A percentile compares a stretch with the other conserved stretches of the same genome.
Evolutionary conservation across 2,888 invertebrate species (phyloP).

Genomic region (Lepidochrysops patricia): DNA sequence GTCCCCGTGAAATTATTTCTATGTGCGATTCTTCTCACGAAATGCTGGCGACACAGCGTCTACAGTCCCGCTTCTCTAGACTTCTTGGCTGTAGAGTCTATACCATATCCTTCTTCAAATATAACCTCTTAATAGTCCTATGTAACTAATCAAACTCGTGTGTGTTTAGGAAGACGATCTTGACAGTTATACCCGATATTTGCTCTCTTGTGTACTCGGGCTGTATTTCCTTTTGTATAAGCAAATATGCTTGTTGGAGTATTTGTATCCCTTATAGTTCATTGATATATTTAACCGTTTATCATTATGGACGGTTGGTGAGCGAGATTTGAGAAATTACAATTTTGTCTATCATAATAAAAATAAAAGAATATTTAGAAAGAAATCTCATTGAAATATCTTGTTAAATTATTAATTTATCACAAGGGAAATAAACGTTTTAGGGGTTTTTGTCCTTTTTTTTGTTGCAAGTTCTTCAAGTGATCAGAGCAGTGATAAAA

Average conservation of each 20-base stretch:
- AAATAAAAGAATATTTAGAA: no score
- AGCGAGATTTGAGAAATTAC: no score
- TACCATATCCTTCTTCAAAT: background rate
- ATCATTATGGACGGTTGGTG: background rate
- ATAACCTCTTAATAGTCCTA: background rate
- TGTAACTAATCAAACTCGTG: background rate
- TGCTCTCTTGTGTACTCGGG: background rate
- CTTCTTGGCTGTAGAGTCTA: background rate
- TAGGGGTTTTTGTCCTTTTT: no score
- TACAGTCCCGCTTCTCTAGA: background rate
- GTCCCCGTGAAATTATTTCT: no score
- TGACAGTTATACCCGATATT: background rate
- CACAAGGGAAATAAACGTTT: no score
- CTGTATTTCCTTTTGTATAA: background rate
- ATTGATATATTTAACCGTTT: background rate
- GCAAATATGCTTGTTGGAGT: background rate
- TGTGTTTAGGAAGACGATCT: background rate
- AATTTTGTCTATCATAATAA: no score
- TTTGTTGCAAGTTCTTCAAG: no score
- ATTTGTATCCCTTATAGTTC: background rate
- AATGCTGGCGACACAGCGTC: no score
- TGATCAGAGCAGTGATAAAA: no score
- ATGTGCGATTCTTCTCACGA: no score
- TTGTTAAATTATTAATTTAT: no score
- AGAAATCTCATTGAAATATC: no score